Evolutionary conservation across 1,140 invertebrate genomes (phyloP).

Genomic region (Leptopilina clavipes): DNA sequence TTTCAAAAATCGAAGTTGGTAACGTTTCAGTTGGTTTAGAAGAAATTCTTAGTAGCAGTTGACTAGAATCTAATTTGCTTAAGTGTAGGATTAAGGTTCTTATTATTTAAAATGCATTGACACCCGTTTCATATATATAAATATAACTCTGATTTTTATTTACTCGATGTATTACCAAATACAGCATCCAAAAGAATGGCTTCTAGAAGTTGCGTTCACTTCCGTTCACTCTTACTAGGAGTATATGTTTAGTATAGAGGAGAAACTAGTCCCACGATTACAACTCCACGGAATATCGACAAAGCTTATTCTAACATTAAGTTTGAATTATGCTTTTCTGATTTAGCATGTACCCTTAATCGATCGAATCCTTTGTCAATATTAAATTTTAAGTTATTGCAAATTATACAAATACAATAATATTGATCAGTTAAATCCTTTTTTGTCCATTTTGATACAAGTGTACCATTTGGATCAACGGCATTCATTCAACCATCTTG

Average conservation of each 20-base stretch:
- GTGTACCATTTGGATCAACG: neutral
- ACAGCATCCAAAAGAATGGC: too few species aligned
- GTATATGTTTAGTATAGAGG: too few species aligned
- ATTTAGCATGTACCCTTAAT: neutral
- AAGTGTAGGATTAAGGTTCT: too few species aligned
- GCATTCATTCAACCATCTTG: neutral
- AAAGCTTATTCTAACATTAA: too few species aligned
- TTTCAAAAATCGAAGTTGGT: neutral
- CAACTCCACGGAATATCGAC: too few species aligned
- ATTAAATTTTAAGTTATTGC: neutral
- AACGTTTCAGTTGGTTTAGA: neutral
- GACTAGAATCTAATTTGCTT: neutral
- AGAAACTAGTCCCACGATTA: too few species aligned
- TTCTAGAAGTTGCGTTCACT: too few species aligned
- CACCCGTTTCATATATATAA: too few species aligned
- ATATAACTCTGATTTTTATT: too few species aligned
- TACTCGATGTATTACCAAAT: too few species aligned
- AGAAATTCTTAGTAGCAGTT: neutral
- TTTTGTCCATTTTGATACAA: neutral
- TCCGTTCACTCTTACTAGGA: too few species aligned
- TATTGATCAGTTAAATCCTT: neutral
- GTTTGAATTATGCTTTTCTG: neutral
- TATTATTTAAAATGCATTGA: too few species aligned
- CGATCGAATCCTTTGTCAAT: neutral
- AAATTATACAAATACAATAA: slow-evolving; percentile 10